Evolutionary conservation across 1,140 invertebrate species (phyloP), one percentile per base, ranked within the genome.

Genomic region (Trigoniulus corallinus): DNA sequence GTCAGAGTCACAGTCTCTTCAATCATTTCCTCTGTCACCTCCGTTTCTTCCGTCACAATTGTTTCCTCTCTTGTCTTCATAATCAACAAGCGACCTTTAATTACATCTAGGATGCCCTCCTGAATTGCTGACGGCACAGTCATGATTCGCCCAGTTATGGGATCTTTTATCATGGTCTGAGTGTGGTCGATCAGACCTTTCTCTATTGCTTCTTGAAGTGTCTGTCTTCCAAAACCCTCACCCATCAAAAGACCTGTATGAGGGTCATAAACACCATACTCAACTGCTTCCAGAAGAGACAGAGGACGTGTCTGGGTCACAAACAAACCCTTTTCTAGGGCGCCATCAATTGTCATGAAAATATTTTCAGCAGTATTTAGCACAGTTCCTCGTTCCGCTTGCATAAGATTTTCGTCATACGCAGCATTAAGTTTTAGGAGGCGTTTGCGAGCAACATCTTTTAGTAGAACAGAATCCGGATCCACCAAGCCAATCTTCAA

Each of bases 131-230:
- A 79, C 56, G 80, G 65, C 52, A 93, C 72, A 57, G 82, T 77
- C 42, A 78, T 68, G 56, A 88, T 82, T 53, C 76, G 74, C 60
- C 82, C 80, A 60, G 74, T 78, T 57, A 74, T 71, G 47, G 82
- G 76, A 69, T 87, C 80, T 73, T 84, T 85, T 18, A 91, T 77
- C 53, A 84, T 82, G 45, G 78, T 85, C 55, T 75, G 81, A 24
- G 75, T 84, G n/a, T 84, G 79, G 71, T 92, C 87, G 50, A 93
- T 75, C 46, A 92, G 73, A 45, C n/a, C n/a, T n/a, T n/a, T n/a
- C n/a, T n/a, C n/a, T n/a, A 81, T 81, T 45, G 74, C 71, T 20
- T 77, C 72, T 20, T 77, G 72, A 58, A 92, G 80, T 34, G 83
- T 79, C 61, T 88, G 81, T 48, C 72, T 71, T 56, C 61, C 54